These are phyloP conservation scores for Malurus melanocephalus DNA, from an alignment of 2,113 vertebrate genomes.

Conservation along the genomic window DNA sequence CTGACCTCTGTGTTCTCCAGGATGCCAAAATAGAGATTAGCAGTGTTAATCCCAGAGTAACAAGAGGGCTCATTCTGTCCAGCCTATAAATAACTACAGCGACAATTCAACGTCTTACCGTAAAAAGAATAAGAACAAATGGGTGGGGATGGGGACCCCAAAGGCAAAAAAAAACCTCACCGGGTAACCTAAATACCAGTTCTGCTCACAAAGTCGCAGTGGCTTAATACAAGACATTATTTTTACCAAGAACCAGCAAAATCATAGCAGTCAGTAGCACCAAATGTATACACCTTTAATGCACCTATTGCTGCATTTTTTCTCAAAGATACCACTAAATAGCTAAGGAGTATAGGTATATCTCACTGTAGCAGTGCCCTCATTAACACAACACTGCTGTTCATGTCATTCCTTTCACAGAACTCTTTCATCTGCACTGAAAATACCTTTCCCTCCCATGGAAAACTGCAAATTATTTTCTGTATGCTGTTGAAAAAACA, in stretches of 20 bases:
- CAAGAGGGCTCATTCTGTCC: background rate
- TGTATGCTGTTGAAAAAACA: background rate
- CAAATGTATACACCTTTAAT: accelerated
- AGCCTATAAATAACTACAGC: background rate
- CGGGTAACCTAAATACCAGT: background rate
- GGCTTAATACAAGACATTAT: background rate
- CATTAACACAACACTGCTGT: background rate
- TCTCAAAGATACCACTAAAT: background rate
- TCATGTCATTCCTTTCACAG: background rate
- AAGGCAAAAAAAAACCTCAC: background rate
- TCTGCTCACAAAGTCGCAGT: background rate
- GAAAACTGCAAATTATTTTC: background rate
- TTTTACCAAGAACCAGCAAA: background rate
- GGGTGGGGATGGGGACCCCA: too few relatives aligned
- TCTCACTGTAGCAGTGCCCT: background rate
- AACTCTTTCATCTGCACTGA: background rate
- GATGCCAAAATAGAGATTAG: background rate
- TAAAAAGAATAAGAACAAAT: background rate
- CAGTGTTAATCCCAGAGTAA: background rate
- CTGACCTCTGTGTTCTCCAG: background rate
- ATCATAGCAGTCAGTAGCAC: background rate
- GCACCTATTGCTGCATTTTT: background rate
- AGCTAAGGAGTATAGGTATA: background rate
- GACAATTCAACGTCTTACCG: background rate
- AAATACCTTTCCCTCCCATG: background rate